A percentile compares a stretch with the other conserved stretches of the same genome.
phyloP scores from a whole-genome alignment of 2,113 vertebrate genomes.

The Sterrhoptilus dennistouni region DNA sequence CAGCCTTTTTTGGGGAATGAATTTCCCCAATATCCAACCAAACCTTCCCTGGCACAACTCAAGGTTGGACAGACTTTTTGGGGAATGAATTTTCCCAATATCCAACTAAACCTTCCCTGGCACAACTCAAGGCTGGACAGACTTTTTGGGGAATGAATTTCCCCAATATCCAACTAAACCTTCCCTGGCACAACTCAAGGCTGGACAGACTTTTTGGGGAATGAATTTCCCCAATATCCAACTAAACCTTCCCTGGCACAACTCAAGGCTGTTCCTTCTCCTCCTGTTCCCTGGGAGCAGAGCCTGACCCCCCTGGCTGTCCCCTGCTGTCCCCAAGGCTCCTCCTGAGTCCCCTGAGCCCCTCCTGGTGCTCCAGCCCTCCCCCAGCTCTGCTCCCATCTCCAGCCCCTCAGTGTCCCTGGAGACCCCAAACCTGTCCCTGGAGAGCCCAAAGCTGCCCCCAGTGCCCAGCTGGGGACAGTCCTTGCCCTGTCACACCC shows the following conservation, averaged over 20 bases:
- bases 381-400: neutral
- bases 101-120: no score
- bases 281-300: neutral
- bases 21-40: no score
- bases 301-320: accelerated
- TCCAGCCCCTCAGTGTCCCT: neutral
- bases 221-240: neutral
- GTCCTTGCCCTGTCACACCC: neutral
- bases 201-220: neutral
- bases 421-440: no score
- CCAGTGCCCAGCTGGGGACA: neutral
- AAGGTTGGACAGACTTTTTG: no score
- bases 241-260: accelerated
- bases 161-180: no score
- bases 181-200: no score
- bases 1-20: neutral
- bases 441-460: neutral
- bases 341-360: neutral
- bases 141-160: no score
- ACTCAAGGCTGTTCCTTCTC: accelerated
- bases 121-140: no score
- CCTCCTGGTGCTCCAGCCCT: neutral
- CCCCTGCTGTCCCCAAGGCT: neutral
- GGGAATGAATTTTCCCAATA: no score
- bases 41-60: no score